Evolutionary conservation across 2,888 invertebrate genomes (phyloP), one percentile per base, ranked within the genome.

Genomic region (Tiphia femorata): DNA sequence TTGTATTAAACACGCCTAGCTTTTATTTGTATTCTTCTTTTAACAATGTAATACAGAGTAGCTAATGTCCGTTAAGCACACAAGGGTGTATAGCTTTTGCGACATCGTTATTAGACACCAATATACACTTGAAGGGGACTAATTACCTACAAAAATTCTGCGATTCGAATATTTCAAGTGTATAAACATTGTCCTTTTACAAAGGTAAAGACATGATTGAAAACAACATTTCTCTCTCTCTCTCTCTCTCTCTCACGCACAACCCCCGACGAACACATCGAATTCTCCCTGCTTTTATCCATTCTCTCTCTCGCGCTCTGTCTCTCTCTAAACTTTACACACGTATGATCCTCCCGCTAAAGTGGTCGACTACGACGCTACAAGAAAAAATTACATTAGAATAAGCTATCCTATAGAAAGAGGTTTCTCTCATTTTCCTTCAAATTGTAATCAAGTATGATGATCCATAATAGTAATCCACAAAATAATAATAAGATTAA

Each of bases 1-100:
- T 73, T 70, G 67, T 80, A 80, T 78, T 81, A 82, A 82, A 82
- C 79, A 82, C 79, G 81, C 82, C 82, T 82, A 82, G 72, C 73
- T 83, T n/a, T 82, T 81, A 81, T 80, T 82, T n/a, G n/a, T n/a
- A n/a, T n/a, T n/a, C n/a, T n/a, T n/a, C n/a, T n/a, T n/a, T n/a
- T 75, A 82, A 74, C 79, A 79, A 78, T 76, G 79, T 80, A 76
- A 79, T 80, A 82, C 82, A 83, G 73, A 76, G 72, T 78, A 76
- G 76, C 77, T 70, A 69, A 74, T 78, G 73, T 75, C 74, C 70
- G 75, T 72, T 74, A 81, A 81, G 77, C 77, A 77, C 76, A 77
- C 76, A 75, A 78, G 70, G n/a, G 67, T 59, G 57, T 66, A 64
- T 61, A 64, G 71, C 73, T 75, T n/a, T 64, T 65, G 71, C 65